Percentiles rank a stretch among this genome's conserved stretches.
phyloP scores from a whole-genome alignment of 2,797 vertebrate species.

The Momotus momota region DNA sequence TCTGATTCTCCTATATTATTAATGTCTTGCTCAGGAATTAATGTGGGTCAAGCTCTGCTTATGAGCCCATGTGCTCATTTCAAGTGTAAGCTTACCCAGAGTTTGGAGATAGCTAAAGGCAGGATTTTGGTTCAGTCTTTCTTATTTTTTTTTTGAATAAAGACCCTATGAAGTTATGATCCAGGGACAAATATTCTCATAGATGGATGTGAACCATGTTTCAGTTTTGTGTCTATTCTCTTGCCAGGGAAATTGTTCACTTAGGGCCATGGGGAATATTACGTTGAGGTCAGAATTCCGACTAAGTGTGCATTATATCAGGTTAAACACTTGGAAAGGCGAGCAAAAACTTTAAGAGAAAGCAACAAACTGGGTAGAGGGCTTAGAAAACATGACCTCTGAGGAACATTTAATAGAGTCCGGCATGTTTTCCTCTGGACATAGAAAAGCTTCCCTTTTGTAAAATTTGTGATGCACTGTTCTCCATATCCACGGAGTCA shows the following conservation, averaged over 20 bases:
- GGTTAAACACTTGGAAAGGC: background rate
- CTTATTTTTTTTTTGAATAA: background rate
- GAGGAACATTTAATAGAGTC: background rate
- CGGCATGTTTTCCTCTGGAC: rapidly evolving
- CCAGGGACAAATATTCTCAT: background rate
- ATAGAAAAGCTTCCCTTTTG: background rate
- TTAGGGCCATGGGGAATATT: background rate
- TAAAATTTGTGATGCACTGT: background rate
- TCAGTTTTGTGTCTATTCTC: background rate
- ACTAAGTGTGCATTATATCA: background rate
- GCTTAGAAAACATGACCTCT: background rate
- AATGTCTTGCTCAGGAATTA: slow-evolving; percentile 21
- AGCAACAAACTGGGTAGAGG: background rate
- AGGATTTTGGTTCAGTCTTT: background rate
- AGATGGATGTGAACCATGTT: background rate
- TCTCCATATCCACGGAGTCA: background rate
- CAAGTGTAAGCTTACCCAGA: background rate
- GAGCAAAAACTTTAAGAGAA: background rate
- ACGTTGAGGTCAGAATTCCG: background rate
- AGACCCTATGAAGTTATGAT: background rate
- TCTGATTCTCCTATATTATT: slow-evolving; percentile 64
- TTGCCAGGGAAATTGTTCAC: background rate
- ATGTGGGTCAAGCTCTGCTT: background rate
- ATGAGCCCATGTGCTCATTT: background rate
- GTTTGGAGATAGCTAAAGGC: background rate